These are phyloP conservation scores for Pocota personata DNA, from an alignment of 2,888 invertebrate genomes.

Conservation along the genomic window DNA sequence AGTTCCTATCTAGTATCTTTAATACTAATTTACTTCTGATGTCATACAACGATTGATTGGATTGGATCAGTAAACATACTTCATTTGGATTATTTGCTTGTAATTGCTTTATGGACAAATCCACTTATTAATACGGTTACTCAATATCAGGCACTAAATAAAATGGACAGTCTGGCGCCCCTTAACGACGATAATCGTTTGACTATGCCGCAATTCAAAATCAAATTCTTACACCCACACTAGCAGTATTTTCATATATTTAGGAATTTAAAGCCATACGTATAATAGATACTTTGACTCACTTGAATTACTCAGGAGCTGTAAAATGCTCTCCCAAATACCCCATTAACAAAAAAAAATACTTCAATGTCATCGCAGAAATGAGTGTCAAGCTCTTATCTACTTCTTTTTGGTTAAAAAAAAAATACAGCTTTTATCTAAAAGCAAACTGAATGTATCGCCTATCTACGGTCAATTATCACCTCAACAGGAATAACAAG, in stretches of 20 bases:
- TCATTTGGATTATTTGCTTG: background rate
- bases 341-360: background rate
- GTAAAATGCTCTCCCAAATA: background rate
- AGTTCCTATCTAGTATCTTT: background rate
- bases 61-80: background rate
- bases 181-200: background rate
- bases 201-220: background rate
- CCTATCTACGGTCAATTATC: conserved; percentile 18
- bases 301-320: background rate
- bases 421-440: conserved; percentile 41
- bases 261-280: background rate
- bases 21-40: background rate
- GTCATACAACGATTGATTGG: background rate
- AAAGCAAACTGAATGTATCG: conserved; percentile 20
- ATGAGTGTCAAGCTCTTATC: conserved; percentile 11
- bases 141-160: background rate
- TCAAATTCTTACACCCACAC: background rate
- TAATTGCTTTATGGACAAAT: background rate
- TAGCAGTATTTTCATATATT: background rate
- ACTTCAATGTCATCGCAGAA: background rate
- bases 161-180: background rate
- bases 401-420: conserved; percentile 10
- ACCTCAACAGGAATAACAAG: background rate
- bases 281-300: background rate
- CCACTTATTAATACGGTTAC: background rate